Evolutionary conservation across 1,140 invertebrate genomes (phyloP), one percentile per base, ranked within the genome.

Genomic region (Zaprionus africanus): DNA sequence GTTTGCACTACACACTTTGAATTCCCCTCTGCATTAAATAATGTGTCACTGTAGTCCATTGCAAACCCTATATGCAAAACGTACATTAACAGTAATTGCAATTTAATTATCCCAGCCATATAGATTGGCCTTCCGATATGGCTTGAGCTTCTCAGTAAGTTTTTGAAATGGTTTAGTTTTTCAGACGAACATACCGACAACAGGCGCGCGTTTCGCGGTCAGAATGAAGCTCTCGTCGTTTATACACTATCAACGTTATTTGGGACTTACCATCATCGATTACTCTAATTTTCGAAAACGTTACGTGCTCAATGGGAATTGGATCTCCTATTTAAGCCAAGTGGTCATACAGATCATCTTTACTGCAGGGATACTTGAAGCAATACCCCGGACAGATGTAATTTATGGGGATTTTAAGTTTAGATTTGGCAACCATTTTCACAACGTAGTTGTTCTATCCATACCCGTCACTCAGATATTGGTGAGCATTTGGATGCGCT

Each of bases 241-340:
- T 28, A 9, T 61, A 26, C 57, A 46, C 19, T 74, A 74, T 24
- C 71, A 74, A 36, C 65, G 71, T 0, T 74, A 68, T 51, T 9
- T 74, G 24, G 71, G 65, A n/a, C 41, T 74, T 1, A 69, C 22
- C 17, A 65, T 69, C 15, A 68, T 74, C 3, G 71, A 74, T 28
- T 74, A 68, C 51, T 57, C 58, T 15, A 46, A 5, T 5, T 11
- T 5, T 2, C 12, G 2, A 0, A 17, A 58, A 0, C 12, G 22
- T 17, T 74, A 68, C 34, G 41, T 74, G 41, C 15, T 68, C 12
- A 61, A 62, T 31, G 22, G 38, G 9, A 74, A 13, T n/a, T 62
- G 36, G 31, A 31, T 28, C 1, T 57, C 58, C 2, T 62, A 46
- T 38, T 3, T 9, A 7, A 62, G 49, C 19, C 71, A 58, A 41